phyloP scores from a whole-genome alignment of 2,113 vertebrate species.

The Alaudala cheleensis region DNA sequence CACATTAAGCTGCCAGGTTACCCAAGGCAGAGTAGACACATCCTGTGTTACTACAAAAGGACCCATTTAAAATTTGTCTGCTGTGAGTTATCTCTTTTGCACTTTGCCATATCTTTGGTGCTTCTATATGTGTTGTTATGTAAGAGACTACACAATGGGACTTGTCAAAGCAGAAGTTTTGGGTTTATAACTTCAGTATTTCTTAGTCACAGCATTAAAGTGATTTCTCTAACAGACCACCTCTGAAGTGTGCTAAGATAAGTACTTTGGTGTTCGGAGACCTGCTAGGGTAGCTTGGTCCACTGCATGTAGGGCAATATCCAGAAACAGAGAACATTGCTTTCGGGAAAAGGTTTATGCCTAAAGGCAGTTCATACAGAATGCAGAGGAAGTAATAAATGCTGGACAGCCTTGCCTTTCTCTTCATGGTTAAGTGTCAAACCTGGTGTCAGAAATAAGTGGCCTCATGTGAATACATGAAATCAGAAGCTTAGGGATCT shows the following conservation, averaged over 20 bases:
- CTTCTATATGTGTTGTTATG: neutral
- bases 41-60: neutral
- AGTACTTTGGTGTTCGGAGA: neutral
- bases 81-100: neutral
- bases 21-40: neutral
- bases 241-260: neutral
- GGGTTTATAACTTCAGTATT: neutral
- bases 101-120: neutral
- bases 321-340: neutral
- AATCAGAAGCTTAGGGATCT: neutral
- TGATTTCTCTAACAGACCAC: neutral
- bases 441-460: neutral
- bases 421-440: neutral
- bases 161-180: neutral
- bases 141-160: neutral
- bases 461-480: rapidly evolving
- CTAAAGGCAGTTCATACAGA: neutral
- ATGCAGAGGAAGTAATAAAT: neutral
- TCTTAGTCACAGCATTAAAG: neutral
- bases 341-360: neutral
- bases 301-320: neutral
- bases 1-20: neutral
- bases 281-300: neutral
- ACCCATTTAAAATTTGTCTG: neutral
- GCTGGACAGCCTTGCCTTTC: neutral